Evolutionary conservation across 2,797 vertebrate species (phyloP).

Genomic region (Neosilurus hyrtlii): DNA sequence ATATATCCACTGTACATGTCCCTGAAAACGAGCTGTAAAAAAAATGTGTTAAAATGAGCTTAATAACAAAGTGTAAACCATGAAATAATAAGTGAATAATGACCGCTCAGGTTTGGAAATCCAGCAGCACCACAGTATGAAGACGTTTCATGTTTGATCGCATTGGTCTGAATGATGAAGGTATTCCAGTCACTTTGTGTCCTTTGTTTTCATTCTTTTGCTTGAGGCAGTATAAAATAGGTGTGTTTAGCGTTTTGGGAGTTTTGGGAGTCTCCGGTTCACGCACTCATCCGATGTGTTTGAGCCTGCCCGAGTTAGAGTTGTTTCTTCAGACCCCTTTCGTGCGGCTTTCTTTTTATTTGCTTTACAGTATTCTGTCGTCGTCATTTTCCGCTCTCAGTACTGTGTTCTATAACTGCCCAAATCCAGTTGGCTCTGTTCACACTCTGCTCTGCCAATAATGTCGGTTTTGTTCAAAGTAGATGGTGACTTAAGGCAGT

Average conservation of each 20-base stretch:
- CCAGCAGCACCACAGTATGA: background rate
- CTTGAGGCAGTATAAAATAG: background rate
- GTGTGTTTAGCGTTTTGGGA: background rate
- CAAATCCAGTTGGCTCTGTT: slow-evolving; percentile 26
- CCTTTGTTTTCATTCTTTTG: background rate
- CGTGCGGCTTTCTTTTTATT: slow-evolving; percentile 16
- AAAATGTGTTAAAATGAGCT: background rate
- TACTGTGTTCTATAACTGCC: slow-evolving; percentile 1
- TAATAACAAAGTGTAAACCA: background rate
- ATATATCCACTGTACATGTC: background rate
- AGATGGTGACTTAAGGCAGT: slow-evolving; percentile 29
- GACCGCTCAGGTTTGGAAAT: background rate
- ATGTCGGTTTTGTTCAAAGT: slow-evolving; percentile 45
- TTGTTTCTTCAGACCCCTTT: background rate
- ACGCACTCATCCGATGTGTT: background rate
- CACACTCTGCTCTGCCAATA: slow-evolving; percentile 27
- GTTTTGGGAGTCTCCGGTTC: background rate
- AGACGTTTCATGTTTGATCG: background rate
- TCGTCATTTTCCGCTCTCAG: slow-evolving; percentile 14
- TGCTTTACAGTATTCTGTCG: slow-evolving; percentile 8
- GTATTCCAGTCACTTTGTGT: background rate
- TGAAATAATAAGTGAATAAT: background rate
- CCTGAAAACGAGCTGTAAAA: background rate
- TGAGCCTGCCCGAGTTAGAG: slow-evolving; percentile 16
- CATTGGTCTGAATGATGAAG: background rate